Evolutionary conservation across 2,888 invertebrate genomes (phyloP), one percentile per base, ranked within the genome.

Genomic region (Latrodectus elegans): DNA sequence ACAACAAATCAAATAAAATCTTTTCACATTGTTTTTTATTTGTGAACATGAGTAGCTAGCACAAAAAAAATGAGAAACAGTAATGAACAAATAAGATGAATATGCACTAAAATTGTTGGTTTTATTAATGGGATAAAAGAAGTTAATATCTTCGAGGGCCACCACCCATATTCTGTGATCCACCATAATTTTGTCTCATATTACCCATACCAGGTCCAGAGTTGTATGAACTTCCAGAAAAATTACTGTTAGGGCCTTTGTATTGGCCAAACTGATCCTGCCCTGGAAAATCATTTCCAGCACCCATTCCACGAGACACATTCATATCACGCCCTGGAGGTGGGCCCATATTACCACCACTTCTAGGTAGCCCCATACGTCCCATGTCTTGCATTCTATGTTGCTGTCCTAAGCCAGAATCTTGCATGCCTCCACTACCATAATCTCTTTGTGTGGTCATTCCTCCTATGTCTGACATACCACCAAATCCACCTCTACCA

Each of bases 111-210:
- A 60, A n/a, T n/a, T 11, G n/a, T 60, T 60, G 12, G 12, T 60
- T 4, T 11, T 11, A 55, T 55, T 55, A 73, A 51, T 8, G n/a
- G 14, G n/a, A 17, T 71, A 14, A 72, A 67, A 15, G 9, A 38
- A 64, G n/a, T 78, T 55, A 88, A 67, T 80, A 80, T 12, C 84
- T 75, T 6, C 84, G 84, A 70, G 88, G 88, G 68, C 83, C 73
- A 60, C 86, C 84, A 79, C 76, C 82, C 86, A 80, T 78, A 51
- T 51, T 70, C 26, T 82, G 81, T 11, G 64, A 26, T 60, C 80
- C 84, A 22, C 77, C 76, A 26, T 73, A 87, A 55, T 72, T 76
- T 11, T 71, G 86, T 2, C 86, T 65, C 71, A 76, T 70, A 52
- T 79, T 79, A 11, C 84, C 79, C 75, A 85, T 70, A 60, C 51